These are phyloP conservation scores for Oryzias dopingdopingensis DNA, from an alignment of 2,797 vertebrate species.

Conservation along the genomic window DNA sequence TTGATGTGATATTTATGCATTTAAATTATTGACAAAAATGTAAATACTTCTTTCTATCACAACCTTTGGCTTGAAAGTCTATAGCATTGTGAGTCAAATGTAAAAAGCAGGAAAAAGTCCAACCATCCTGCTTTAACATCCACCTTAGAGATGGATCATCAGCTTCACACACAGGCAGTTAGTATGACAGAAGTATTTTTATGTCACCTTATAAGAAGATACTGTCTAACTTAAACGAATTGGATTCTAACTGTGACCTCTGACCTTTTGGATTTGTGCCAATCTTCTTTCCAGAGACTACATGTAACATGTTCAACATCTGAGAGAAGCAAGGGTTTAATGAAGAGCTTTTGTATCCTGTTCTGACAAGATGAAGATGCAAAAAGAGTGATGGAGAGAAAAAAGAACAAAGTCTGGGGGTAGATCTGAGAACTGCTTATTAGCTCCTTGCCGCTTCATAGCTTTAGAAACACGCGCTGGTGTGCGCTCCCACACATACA, in stretches of 20 bases:
- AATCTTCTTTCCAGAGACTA: slow-evolving; percentile 31
- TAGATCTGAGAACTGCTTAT: slow-evolving; percentile 92
- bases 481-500: slow-evolving; percentile 8
- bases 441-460: slow-evolving; percentile 81
- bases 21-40: too few species aligned
- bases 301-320: slow-evolving; percentile 25
- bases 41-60: too few species aligned
- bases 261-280: slow-evolving; percentile 39
- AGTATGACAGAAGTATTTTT: too few species aligned
- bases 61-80: too few species aligned
- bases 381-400: slow-evolving; percentile 47
- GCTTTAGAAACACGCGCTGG: slow-evolving; percentile 29
- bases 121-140: too few species aligned
- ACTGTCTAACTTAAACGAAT: slow-evolving; percentile 18
- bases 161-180: too few species aligned
- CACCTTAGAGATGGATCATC: too few species aligned
- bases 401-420: slow-evolving; percentile 58
- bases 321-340: slow-evolving; percentile 44
- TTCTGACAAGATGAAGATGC: slow-evolving; percentile 54
- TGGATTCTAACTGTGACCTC: slow-evolving; percentile 24
- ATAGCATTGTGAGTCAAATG: too few species aligned
- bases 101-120: too few species aligned
- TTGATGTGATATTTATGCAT: too few species aligned
- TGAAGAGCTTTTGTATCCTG: slow-evolving; percentile 57
- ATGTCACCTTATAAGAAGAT: too few species aligned